phyloP scores from a whole-genome alignment of 2,797 vertebrate genomes.

The Sebastes kiyomatsui region DNA sequence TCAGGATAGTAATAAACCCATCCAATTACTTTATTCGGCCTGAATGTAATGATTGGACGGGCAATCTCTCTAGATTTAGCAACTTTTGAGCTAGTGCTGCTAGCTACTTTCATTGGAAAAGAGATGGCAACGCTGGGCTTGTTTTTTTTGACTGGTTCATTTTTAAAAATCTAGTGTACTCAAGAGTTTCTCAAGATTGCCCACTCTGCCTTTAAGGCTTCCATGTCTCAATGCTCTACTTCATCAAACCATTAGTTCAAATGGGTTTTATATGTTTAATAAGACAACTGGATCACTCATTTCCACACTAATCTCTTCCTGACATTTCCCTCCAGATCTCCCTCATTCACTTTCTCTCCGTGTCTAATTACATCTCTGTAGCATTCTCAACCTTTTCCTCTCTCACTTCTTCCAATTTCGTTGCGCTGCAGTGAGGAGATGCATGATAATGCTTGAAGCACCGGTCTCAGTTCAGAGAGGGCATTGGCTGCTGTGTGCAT shows the following conservation, averaged over 20 bases:
- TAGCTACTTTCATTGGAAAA: too few relatives aligned
- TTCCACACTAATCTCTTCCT: neutral
- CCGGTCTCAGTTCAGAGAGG: neutral
- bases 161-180: too few relatives aligned
- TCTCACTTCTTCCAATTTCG: neutral
- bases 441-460: conserved; percentile 9
- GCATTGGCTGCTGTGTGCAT: neutral
- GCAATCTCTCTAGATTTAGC: too few relatives aligned
- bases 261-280: neutral
- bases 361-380: conserved; percentile 3
- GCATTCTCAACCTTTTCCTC: conserved; percentile 2
- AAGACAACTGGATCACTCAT: neutral
- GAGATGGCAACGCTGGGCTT: too few relatives aligned
- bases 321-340: conserved; percentile 5
- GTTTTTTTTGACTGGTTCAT: too few relatives aligned
- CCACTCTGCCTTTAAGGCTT: neutral
- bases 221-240: neutral
- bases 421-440: neutral
- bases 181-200: too few relatives aligned
- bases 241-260: neutral
- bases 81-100: too few relatives aligned
- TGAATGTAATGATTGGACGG: too few relatives aligned
- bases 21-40: too few relatives aligned
- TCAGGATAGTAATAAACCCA: too few relatives aligned
- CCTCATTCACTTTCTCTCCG: neutral